A percentile compares a stretch with the other conserved stretches of the same genome.
phyloP scores from a whole-genome alignment of 2,888 invertebrate genomes.

The Tolmerus cingulatus region DNA sequence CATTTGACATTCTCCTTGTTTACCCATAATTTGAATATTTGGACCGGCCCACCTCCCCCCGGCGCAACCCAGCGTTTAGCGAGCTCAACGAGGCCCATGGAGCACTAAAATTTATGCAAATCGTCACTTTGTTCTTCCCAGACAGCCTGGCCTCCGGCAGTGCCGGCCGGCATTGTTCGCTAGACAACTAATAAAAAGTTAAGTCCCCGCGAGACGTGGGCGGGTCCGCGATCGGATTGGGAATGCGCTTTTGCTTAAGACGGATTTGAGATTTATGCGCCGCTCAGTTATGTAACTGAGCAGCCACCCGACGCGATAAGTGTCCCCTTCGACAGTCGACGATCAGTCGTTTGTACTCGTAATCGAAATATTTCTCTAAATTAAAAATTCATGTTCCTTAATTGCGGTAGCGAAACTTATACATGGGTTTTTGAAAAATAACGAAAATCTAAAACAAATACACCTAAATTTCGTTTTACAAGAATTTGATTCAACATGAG shows the following conservation, averaged over 20 bases:
- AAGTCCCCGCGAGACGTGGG: not conserved
- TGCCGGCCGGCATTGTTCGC: conserved; percentile 28
- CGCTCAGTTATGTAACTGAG: not conserved
- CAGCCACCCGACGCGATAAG: not conserved
- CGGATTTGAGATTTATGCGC: not conserved
- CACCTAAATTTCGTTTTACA: too few species aligned
- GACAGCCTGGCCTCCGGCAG: conserved; percentile 26
- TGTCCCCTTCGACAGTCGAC: not conserved
- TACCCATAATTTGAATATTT: conserved; percentile 16
- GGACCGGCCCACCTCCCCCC: not conserved
- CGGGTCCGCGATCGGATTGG: not conserved
- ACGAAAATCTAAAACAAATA: too few species aligned
- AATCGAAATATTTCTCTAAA: not conserved
- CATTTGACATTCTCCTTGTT: not conserved
- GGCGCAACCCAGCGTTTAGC: not conserved
- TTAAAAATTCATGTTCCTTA: not conserved
- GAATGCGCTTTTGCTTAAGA: not conserved
- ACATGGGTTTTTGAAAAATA: not conserved
- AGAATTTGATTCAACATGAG: too few species aligned
- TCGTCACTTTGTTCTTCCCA: conserved; percentile 28
- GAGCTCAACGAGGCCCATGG: not conserved
- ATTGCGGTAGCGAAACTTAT: not conserved
- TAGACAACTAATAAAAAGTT: conserved; percentile 14
- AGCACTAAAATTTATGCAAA: conserved; percentile 8
- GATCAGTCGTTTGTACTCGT: not conserved